Evolutionary conservation across 1,140 invertebrate species (phyloP), one percentile per base, ranked within the genome.

Genomic region (Apis florea): DNA sequence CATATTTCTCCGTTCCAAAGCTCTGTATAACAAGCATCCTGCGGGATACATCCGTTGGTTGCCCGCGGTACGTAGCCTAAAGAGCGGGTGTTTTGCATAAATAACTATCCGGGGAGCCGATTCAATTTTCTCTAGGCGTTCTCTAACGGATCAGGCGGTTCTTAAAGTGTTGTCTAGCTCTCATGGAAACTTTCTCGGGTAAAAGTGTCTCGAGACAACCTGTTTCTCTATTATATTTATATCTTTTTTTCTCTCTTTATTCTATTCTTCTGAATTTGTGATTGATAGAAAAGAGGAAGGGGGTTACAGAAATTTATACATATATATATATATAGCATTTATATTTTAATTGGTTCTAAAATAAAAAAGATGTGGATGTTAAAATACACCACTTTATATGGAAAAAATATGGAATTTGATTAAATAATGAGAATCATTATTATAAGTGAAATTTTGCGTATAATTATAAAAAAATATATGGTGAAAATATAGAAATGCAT

Each of bases 51-150:
- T 40, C 31, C 31, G 64, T 58, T 19, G 31, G 72, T 74, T 87
- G 64, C 40, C 59, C 70, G 68, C 56, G 79, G 78, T 84, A 47
- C 82, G 82, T 75, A 69, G 79, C 74, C 61, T 84, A 79, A 84
- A 87, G 78, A 79, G 56, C 76, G 73, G 82, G 13, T 84, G 53
- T 87, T 87, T 87, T 87, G 85, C 86, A 87, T 87, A 84, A 87
- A 87, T 86, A 87, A 87, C 84, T 79, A 82, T 84, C 56, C 66
- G 66, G 78, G 56, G 78, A 84, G 49, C 78, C 70, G 82, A 87
- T 86, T 87, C 86, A 86, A 87, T 86, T 87, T 87, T 86, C 85
- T 84, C 70, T 80, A 86, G 84, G 47, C 63, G 68, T 82, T 72
- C 58, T 40, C 78, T 86, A 72, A 72, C 84, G 74, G 81, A 72